Conservation (phyloP, 2,888 invertebrate genomes). For the Cataglyphis livida region DNA sequence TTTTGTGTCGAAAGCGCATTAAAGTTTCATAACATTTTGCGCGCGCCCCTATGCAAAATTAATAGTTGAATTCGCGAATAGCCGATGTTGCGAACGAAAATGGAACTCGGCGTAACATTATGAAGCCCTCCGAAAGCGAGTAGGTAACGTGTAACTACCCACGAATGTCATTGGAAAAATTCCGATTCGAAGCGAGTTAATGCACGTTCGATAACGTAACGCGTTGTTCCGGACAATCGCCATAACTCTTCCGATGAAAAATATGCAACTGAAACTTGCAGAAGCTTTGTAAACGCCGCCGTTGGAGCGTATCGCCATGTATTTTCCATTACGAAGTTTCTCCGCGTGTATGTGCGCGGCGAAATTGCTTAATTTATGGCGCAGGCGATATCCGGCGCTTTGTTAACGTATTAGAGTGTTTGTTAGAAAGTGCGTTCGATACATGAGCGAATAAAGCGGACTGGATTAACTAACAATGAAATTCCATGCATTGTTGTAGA, state of each 20-base stretch:
- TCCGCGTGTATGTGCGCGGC: neutral
- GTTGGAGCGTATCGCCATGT: conserved; percentile 36
- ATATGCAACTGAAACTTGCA: conserved; percentile 53
- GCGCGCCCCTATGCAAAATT: conserved; percentile 19
- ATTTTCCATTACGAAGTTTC: conserved; percentile 51
- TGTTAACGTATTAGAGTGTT: conserved; percentile 56
- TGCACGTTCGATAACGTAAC: conserved; percentile 41
- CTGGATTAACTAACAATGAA: conserved; percentile 55
- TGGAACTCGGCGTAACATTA: conserved; percentile 16
- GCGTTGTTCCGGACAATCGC: conserved; percentile 45
- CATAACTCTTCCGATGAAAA: conserved; percentile 48
- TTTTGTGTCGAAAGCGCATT: conserved; percentile 47
- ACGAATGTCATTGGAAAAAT: conserved; percentile 27
- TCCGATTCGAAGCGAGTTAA: conserved; percentile 37
- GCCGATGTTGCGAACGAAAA: conserved; percentile 8
- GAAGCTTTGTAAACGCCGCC: conserved; percentile 36
- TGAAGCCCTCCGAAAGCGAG: neutral
- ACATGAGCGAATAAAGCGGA: conserved; percentile 49
- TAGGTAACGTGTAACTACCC: neutral
- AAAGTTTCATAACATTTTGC: conserved; percentile 46
- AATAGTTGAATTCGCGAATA: conserved; percentile 41
- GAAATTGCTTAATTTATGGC: conserved; percentile 54
- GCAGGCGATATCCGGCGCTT: conserved; percentile 24
- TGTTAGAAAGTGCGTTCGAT: conserved; percentile 57
- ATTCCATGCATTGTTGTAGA: conserved; percentile 46